Evolutionary conservation across 2,113 vertebrate species (phyloP), one percentile per base, ranked within the genome.

Genomic region (Pedetes capensis): DNA sequence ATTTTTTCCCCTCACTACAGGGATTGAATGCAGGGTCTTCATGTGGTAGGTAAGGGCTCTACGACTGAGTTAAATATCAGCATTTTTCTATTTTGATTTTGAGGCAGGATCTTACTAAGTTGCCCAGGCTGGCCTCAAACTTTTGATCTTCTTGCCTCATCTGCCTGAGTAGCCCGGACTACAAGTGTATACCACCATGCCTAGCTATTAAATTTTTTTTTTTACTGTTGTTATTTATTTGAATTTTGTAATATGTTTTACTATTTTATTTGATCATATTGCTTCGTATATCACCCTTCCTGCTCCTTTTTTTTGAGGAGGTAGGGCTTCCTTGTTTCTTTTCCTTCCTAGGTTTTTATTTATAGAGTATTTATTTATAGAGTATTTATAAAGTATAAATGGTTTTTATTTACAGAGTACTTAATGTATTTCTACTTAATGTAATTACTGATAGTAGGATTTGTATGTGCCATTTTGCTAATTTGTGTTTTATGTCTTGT

Each of bases 161-260:
- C n/a, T n/a, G n/a, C n/a, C n/a, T n/a, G n/a, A n/a, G n/a, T n/a
- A n/a, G n/a, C n/a, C n/a, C 75, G n/a, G n/a, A n/a, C n/a, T n/a
- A n/a, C n/a, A n/a, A n/a, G n/a, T n/a, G n/a, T n/a, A n/a, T n/a
- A n/a, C n/a, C n/a, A n/a, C n/a, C n/a, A n/a, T n/a, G n/a, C n/a
- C n/a, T n/a, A n/a, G n/a, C n/a, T n/a, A n/a, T 82, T 68, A 82
- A 75, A 61, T 82, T 9, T 55, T 76, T 47, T 20, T 96, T 91
- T 91, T 87, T 92, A 59, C 2, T 59, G 0, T 59, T 68, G 53
- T 3, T 79, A 49, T 51, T 75, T 69, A 76, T 42, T 76, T 87
- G 81, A 23, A 55, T 29, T 84, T 66, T 72, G 6, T 63, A 63
- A 63, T 72, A 85, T 74, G 14, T 79, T 84, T 93, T 66, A 39